Base-by-base conservation (phyloP, 2,888 invertebrate species). In the Acronicta aceris region DNA sequence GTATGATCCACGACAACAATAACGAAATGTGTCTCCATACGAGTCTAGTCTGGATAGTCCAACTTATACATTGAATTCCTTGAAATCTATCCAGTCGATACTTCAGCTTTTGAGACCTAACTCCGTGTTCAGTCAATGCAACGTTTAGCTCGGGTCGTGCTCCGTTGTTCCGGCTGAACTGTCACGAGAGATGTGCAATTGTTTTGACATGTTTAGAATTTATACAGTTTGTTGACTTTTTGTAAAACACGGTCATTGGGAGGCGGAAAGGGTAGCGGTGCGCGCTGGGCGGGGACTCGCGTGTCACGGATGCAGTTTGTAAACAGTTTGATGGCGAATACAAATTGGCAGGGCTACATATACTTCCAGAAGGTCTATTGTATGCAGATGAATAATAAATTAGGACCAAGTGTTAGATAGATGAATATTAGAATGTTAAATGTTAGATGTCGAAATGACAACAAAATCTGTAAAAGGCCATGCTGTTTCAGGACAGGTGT, bases 201-300 rank as follows among this genome's bases (percentile, higher is more conserved):
- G 50, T 71, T 71, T 65, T 43, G 66, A 57, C 53, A 48, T 53
- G 50, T 60, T 48, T 25, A 45, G 36, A 56, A 65, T 65, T 50
- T 57, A n/a, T 65, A n/a, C 33, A 54, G 60, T 38, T 69, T 36
- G 49, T 42, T 48, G 51, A 46, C 46, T 58, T 47, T 40, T 42
- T 42, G 33, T 48, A 15, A 17, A 54, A 30, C 15, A 30, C 13
- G 17, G 27, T 10, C 10, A 10, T 45, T 33, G 49, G 46, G 53
- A 5, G 36, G 45, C 7, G 33, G 25, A 3, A 5, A 10, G 12
- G 30, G 6, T 10, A 9, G 17, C 13, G 33, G 10, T 5, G 15
- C 1, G 27, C 8, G 25, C 7, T 3, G 30, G 36, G 15, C 13
- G 10, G 2, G 25, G 5, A n/a, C 16, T 52, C 8, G 48, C 51